Base-by-base conservation (phyloP, 1,140 invertebrate species). In the Trissolcus basalis region DNA sequence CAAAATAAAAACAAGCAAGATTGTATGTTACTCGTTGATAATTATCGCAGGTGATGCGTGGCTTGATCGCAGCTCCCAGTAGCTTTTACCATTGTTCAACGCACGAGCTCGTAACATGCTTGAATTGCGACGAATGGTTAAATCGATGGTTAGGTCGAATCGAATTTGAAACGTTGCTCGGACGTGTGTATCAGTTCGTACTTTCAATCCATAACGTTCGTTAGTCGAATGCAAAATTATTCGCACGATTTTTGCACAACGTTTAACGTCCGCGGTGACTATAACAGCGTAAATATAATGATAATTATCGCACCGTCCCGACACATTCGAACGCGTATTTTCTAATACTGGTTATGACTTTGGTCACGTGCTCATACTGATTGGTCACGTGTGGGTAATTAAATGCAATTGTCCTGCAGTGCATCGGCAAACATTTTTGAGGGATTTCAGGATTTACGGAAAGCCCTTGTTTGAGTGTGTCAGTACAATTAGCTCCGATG, bases 81-180 rank as follows among this genome's bases (percentile, higher is more conserved):
- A 70, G 67, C 67, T 78, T 78, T 78, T 61, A 59, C 47, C 49
- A 61, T 69, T 73, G 69, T 78, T 76, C 55, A 47, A 64, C 48
- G 47, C 59, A 55, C 53, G 50, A 48, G 45, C 56, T 78, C 65
- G 60, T 67, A 78, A 74, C 74, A 70, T 78, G 70, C 65, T 70
- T 59, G 71, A 78, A 78, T 75, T 74, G 67, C 63, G 47, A 75
- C 61, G 67, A 48, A 70, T 59, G 61, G 72, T 64, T 72, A 61
- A 68, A 72, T 68, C 63, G 59, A 76, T 56, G 64, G 68, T 69
- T 53, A 58, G 59, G 47, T 68, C 45, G 56, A 70, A 74, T 74
- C 67, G 56, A 75, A 78, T 74, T 78, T 74, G 77, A 63, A 78
- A 61, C 67, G 71, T 78, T 63, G 71, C 49, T 78, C 56, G 67